Evolutionary conservation across 2,888 invertebrate species (phyloP).

Genomic region (Ditula angustiorana): DNA sequence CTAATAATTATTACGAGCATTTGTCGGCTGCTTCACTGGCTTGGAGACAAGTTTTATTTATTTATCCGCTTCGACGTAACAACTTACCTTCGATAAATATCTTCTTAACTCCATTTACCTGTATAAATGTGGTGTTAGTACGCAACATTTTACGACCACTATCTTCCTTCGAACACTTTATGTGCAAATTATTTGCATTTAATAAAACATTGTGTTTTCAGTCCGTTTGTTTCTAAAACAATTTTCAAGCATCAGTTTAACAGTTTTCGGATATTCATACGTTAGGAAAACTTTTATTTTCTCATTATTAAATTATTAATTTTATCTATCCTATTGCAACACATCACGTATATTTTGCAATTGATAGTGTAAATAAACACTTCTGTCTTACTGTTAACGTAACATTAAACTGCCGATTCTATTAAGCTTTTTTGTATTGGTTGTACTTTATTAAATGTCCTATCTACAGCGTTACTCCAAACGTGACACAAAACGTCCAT

Average conservation of each 20-base stretch:
- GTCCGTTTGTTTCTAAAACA: neutral
- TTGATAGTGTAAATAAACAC: neutral
- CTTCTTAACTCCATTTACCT: constrained; percentile 30
- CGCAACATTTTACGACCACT: constrained; percentile 12
- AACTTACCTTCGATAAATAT: constrained; percentile 37
- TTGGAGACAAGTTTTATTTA: too few relatives aligned
- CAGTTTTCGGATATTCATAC: neutral
- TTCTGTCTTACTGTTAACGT: neutral
- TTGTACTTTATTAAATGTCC: neutral
- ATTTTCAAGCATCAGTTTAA: neutral
- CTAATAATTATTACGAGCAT: too few relatives aligned
- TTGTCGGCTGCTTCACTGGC: too few relatives aligned
- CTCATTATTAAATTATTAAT: neutral
- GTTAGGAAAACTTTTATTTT: neutral
- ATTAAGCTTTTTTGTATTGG: neutral
- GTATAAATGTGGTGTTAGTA: constrained; percentile 27
- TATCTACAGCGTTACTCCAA: neutral
- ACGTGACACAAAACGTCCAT: neutral
- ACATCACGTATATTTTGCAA: neutral
- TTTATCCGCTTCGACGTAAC: too few relatives aligned
- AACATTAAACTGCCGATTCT: neutral
- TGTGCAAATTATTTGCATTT: neutral
- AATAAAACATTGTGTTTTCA: neutral
- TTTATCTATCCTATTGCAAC: too few relatives aligned
- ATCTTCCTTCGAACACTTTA: neutral